These are phyloP conservation scores for Tricholaema leucomelas DNA, from an alignment of 2,113 vertebrate genomes.

Conservation along the genomic window DNA sequence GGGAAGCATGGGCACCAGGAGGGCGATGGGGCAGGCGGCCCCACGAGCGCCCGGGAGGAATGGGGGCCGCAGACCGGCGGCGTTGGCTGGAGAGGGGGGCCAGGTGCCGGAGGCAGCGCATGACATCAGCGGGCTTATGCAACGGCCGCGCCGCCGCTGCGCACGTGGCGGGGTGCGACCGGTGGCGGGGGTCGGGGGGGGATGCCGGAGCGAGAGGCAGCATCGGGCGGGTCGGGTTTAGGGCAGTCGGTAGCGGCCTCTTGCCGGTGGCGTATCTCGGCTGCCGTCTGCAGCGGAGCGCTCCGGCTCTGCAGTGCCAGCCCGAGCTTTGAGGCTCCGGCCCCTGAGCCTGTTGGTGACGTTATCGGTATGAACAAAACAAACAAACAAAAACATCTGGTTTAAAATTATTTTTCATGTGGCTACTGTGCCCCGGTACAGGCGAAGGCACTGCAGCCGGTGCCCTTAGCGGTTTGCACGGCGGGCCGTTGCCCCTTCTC, in stretches of 20 bases:
- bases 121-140: slow-evolving; percentile 53
- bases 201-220: neutral
- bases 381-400: neutral
- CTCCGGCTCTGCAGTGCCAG: neutral
- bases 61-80: too few relatives aligned
- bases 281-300: neutral
- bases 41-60: neutral
- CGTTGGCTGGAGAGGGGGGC: neutral
- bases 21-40: neutral
- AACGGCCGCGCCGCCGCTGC: neutral
- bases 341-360: neutral
- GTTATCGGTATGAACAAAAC: neutral
- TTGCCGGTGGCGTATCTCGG: neutral
- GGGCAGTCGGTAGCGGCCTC: neutral
- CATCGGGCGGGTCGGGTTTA: neutral
- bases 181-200: neutral
- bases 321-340: neutral
- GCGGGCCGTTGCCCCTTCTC: neutral
- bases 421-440: too few relatives aligned
- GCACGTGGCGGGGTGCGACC: neutral
- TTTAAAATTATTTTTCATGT: neutral
- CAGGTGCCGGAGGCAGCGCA: neutral
- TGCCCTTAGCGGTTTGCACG: neutral
- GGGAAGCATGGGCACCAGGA: neutral
- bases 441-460: neutral